These are phyloP conservation scores for Drosophila helvetica DNA, from an alignment of 2,888 invertebrate genomes.

Conservation along the genomic window DNA sequence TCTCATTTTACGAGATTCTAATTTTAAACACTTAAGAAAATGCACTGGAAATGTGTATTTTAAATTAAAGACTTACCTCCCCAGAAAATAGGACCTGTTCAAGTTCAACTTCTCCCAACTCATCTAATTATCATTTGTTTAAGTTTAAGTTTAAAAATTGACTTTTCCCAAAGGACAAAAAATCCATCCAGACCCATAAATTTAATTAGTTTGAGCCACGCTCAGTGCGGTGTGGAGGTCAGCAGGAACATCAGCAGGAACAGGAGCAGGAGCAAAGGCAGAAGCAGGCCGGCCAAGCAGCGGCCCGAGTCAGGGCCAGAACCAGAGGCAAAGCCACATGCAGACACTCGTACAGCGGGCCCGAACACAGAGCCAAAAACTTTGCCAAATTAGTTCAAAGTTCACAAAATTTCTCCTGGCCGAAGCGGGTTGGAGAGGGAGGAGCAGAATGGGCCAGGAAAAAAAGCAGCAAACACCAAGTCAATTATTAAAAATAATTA, in stretches of 20 bases:
- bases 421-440: slow-evolving; percentile 17
- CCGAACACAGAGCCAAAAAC: slow-evolving; percentile 48
- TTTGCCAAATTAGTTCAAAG: slow-evolving; percentile 77
- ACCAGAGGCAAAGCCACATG: slow-evolving; percentile 28
- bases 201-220: slow-evolving; percentile 74
- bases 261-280: not conserved
- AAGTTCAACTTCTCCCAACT: not conserved
- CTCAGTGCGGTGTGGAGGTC: slow-evolving; percentile 55
- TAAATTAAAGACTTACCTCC: no score
- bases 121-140: slow-evolving; percentile 36
- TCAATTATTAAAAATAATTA: slow-evolving; percentile 80
- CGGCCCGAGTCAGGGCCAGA: slow-evolving; percentile 68
- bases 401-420: slow-evolving; percentile 58
- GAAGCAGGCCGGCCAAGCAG: slow-evolving; percentile 48
- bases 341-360: slow-evolving; percentile 22
- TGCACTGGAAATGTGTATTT: no score
- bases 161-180: slow-evolving; percentile 15
- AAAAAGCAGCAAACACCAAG: slow-evolving; percentile 60
- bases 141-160: slow-evolving; percentile 39
- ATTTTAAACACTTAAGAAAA: no score
- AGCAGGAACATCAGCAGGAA: slow-evolving; percentile 14
- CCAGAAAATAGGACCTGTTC: not conserved
- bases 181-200: slow-evolving; percentile 57
- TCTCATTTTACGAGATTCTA: no score
- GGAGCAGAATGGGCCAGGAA: slow-evolving; percentile 12